Conservation (phyloP, 2,888 invertebrate species). For the Platycnemis pennipes region DNA sequence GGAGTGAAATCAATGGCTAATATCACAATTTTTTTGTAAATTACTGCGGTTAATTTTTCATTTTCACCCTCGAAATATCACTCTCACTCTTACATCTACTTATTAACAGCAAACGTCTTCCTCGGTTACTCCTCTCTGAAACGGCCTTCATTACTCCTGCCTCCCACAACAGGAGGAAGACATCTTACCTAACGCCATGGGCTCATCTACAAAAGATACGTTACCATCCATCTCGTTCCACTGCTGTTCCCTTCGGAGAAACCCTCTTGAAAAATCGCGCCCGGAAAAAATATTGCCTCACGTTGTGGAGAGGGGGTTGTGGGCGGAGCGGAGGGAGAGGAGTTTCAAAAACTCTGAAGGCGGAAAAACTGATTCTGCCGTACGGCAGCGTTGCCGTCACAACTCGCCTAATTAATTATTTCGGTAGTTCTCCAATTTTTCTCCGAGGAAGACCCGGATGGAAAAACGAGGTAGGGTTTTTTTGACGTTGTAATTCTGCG, state of each 20-base stretch:
- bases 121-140: not conserved
- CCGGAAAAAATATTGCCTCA: not conserved
- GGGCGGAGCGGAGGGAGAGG: not conserved
- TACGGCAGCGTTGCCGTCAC: not conserved
- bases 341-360: conserved; percentile 10
- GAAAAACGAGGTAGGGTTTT: not conserved
- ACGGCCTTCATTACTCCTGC: not conserved
- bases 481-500: conserved; percentile 57
- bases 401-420: conserved; percentile 40
- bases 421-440: conserved; percentile 38
- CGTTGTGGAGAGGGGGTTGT: not conserved
- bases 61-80: no score
- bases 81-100: no score
- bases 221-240: conserved; percentile 33
- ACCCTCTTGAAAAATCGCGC: conserved; percentile 38
- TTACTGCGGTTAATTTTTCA: no score
- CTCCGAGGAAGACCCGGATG: not conserved
- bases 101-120: no score
- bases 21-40: no score
- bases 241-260: not conserved
- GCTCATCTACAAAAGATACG: conserved; percentile 50
- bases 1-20: no score
- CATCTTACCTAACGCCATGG: conserved; percentile 30
- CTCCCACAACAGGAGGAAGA: conserved; percentile 38
- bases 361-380: not conserved